A percentile compares a stretch with the other conserved stretches of the same genome.
phyloP scores from a whole-genome alignment of 2,113 vertebrate species.

The Neotragus pygmaeus region DNA sequence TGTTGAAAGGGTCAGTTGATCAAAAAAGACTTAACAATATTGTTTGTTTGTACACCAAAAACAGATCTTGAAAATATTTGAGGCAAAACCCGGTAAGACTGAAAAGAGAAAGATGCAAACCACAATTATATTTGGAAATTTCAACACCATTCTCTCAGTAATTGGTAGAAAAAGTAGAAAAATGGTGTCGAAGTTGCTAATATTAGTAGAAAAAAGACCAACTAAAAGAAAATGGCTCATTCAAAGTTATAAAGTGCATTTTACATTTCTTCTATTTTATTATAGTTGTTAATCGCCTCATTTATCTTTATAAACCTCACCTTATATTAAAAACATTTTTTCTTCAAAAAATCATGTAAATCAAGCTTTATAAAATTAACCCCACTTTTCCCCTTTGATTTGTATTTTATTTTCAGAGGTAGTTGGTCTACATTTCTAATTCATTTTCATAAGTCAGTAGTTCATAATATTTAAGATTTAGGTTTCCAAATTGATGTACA shows the following conservation, averaged over 20 bases:
- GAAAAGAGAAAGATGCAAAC: neutral
- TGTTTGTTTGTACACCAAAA: neutral
- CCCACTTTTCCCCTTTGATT: neutral
- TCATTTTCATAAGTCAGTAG: neutral
- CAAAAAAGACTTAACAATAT: neutral
- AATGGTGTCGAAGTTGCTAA: neutral
- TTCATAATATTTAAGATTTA: neutral
- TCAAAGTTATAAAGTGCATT: neutral
- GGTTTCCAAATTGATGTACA: neutral
- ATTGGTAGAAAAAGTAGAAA: neutral
- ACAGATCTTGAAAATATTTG: neutral
- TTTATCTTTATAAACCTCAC: constrained; percentile 5
- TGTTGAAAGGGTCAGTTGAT: neutral
- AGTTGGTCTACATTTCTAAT: neutral
- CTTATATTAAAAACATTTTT: neutral
- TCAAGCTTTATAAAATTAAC: neutral
- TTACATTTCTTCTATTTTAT: neutral
- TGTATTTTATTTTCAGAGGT: neutral
- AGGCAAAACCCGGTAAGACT: neutral
- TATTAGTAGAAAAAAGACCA: neutral
- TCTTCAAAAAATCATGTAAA: neutral
- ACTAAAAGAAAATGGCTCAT: neutral
- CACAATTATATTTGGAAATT: neutral
- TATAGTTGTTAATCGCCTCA: neutral
- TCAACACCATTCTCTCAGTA: neutral